Conservation (phyloP, 1,140 invertebrate genomes). For the Pseudomyrmex pallidus region DNA sequence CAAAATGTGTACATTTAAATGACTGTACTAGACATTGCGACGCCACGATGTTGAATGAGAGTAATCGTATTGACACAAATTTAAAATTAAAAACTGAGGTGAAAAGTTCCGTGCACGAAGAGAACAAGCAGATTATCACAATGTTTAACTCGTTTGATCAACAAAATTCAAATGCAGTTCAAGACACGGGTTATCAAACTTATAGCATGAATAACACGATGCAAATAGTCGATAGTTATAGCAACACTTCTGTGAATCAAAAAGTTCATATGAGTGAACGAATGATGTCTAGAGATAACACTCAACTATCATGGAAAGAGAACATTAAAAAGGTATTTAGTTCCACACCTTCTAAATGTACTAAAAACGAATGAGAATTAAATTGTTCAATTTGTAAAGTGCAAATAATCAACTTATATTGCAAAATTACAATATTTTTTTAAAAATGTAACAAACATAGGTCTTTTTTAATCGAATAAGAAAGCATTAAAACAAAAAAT, state of each 20-base stretch:
- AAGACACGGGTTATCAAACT: conserved; percentile 83
- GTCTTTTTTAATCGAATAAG: neutral
- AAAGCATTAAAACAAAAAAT: neutral
- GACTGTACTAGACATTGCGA: conserved; percentile 12
- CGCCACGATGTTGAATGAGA: conserved; percentile 14
- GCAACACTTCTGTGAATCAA: conserved; percentile 61
- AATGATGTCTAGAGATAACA: conserved; percentile 70
- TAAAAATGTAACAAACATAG: neutral
- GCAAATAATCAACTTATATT: neutral
- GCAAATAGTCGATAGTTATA: conserved; percentile 71
- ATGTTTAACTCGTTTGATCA: conserved; percentile 71
- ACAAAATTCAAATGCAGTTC: conserved; percentile 75
- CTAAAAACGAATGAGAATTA: conserved; percentile 46
- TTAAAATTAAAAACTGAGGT: conserved; percentile 67
- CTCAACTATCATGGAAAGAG: conserved; percentile 75
- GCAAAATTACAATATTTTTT: no score
- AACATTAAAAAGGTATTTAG: conserved; percentile 79
- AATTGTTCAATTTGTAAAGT: neutral
- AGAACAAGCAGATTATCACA: conserved; percentile 73
- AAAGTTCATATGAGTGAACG: conserved; percentile 70
- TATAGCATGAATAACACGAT: conserved; percentile 77
- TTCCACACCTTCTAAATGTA: conserved; percentile 81
- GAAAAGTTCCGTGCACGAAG: conserved; percentile 70
- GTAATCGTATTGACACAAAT: conserved; percentile 15
- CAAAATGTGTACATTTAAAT: neutral